Evolutionary conservation across 2,888 invertebrate species (phyloP).

Genomic region (Acanthosepion lycidas): DNA sequence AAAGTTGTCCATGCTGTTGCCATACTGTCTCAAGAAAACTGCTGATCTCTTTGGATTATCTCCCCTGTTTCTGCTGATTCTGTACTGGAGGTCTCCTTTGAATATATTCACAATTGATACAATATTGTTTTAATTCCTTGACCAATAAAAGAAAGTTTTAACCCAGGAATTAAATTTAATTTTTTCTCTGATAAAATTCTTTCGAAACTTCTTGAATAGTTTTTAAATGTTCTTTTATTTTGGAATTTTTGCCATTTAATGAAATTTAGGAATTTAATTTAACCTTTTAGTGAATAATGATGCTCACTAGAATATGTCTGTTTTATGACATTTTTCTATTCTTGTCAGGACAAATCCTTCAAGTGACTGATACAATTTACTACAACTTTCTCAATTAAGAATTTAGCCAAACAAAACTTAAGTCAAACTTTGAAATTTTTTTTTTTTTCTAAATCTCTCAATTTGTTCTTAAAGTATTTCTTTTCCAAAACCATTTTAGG

Average conservation of each 20-base stretch:
- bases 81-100: too few relatives aligned
- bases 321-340: neutral
- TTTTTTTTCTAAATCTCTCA: neutral
- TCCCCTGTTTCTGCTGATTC: neutral
- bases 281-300: neutral
- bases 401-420: neutral
- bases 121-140: neutral
- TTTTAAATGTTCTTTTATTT: neutral
- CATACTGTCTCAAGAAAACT: neutral
- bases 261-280: neutral
- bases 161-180: too few relatives aligned
- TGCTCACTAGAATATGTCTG: neutral
- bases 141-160: too few relatives aligned
- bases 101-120: neutral
- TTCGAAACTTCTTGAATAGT: too few relatives aligned
- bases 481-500: too few relatives aligned
- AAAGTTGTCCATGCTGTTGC: neutral
- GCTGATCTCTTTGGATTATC: neutral
- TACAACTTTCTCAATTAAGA: neutral
- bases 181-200: too few relatives aligned
- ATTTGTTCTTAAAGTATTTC: neutral
- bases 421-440: neutral
- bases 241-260: neutral
- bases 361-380: neutral
- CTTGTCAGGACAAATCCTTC: neutral